Evolutionary conservation across 2,888 invertebrate genomes (phyloP), one percentile per base, ranked within the genome.

Genomic region (Sarcophaga carnaria): DNA sequence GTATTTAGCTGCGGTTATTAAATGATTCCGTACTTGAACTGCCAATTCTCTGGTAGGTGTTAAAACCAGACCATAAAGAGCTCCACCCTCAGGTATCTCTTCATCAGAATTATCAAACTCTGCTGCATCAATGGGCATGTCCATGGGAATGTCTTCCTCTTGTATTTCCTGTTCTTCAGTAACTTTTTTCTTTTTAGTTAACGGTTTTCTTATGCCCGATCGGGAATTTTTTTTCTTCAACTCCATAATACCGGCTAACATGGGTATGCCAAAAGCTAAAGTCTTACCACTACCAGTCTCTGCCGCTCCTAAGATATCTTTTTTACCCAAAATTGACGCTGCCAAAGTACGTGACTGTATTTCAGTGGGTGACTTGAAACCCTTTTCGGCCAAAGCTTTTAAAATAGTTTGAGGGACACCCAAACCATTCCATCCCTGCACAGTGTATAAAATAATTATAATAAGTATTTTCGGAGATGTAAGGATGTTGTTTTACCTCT

Each of bases 231-330:
- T 92, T 92, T 94, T 90, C 91, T 96, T 96, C 1, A 96, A 91
- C 90, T 96, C 95, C 89, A 99, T 94, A 88, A 99, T 98, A 20
- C 97, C 97, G 78, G 96, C 94, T 82, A 99, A 94, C 64, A 99
- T 96, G 12, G 99, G 99, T 83, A 99, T 97, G 0, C 98, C 99
- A 94, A 99, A 99, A 0, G 99, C 99, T 76, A 99, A 94, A 0
- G 99, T 99, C 94, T 99, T 99, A 0, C 99, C 99, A 93, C 99
- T 99, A 0, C 99, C 99, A 0, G 99, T 99, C 94, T 99, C 99
- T 3, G 99, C 99, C 80, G 99, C 99, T n/a, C 99, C 99, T 1
- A 99, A 94, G 89, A 99, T 97, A 93, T 99, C 99, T 93, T 97
- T 95, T 71, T 96, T 95, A 63, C 96, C 99, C 91, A 96, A 95